Percentiles rank a stretch among this genome's conserved stretches.
These are phyloP conservation scores for Paracanthobrama guichenoti DNA, from an alignment of 2,113 vertebrate species.

Conservation along the genomic window DNA sequence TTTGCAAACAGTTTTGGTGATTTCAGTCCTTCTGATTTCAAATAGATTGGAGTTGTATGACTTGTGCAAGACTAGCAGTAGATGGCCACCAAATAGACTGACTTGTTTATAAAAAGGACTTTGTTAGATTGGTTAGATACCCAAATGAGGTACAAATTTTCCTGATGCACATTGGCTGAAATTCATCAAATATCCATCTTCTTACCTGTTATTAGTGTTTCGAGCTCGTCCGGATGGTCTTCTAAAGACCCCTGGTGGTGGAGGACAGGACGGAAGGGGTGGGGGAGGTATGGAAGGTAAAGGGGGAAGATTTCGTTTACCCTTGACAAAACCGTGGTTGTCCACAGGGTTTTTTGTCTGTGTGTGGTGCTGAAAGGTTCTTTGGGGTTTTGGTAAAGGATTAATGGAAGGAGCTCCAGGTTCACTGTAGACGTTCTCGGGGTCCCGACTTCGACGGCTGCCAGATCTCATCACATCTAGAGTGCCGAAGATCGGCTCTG, in stretches of 20 bases:
- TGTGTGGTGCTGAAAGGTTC: constrained; percentile 93
- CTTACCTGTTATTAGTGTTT: constrained; percentile 87
- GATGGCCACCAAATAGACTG: background rate
- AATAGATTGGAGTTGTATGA: background rate
- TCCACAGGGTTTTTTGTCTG: constrained; percentile 67
- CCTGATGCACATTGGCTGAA: background rate
- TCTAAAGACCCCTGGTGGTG: constrained; percentile 87
- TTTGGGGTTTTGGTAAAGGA: constrained; percentile 91
- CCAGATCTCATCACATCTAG: constrained; percentile 74
- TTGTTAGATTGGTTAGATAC: too few relatives aligned
- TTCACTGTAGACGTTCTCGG: constrained; percentile 87
- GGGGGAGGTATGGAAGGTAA: constrained; percentile 91
- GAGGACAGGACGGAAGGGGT: constrained; percentile 91
- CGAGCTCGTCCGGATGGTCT: constrained; percentile 82
- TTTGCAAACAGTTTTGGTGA: too few relatives aligned
- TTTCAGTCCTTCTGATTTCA: too few relatives aligned
- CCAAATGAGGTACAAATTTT: background rate
- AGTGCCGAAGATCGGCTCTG: constrained; percentile 81
- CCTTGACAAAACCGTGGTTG: constrained; percentile 68
- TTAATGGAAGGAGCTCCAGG: constrained; percentile 86
- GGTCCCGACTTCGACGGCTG: constrained; percentile 68
- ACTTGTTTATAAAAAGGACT: background rate
- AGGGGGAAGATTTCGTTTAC: constrained; percentile 86
- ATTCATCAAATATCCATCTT: background rate
- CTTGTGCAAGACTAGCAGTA: background rate